Percentiles rank a stretch among this genome's conserved stretches.
phyloP scores from a whole-genome alignment of 2,888 invertebrate species.

The Agrotis ipsilon region DNA sequence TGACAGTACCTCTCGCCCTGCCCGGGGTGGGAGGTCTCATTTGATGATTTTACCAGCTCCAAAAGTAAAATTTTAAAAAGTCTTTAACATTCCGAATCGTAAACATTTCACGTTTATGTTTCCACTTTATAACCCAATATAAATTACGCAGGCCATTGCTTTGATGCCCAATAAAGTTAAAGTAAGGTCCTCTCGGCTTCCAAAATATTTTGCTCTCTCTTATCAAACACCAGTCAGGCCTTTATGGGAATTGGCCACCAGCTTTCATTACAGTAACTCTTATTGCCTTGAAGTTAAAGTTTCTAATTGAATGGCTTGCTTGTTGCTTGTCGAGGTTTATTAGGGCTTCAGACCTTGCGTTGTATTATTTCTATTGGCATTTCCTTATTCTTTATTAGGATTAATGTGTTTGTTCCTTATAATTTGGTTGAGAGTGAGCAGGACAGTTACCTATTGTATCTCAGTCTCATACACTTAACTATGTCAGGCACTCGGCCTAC shows the following conservation, averaged over 20 bases:
- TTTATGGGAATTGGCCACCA: conserved; percentile 30
- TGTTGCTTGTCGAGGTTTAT: conserved; percentile 8
- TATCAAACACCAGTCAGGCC: conserved; percentile 62
- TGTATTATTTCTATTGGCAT: conserved; percentile 41
- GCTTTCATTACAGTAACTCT: conserved; percentile 24
- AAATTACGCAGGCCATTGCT: conserved; percentile 45
- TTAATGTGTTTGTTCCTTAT: conserved; percentile 20
- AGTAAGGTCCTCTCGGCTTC: conserved; percentile 39
- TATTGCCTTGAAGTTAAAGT: conserved; percentile 27
- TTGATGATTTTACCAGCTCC: too few species aligned
- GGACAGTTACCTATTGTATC: not conserved
- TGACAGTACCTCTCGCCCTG: too few species aligned
- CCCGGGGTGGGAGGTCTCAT: too few species aligned
- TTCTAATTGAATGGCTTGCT: conserved; percentile 40
- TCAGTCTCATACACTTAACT: not conserved
- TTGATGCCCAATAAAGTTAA: conserved; percentile 45
- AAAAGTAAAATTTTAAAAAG: conserved; percentile 31
- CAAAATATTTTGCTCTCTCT: conserved; percentile 49
- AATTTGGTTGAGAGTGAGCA: conserved; percentile 3
- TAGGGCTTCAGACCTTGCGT: conserved; percentile 26
- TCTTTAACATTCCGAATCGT: conserved; percentile 32
- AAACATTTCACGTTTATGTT: conserved; percentile 38
- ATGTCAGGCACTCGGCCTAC: not conserved
- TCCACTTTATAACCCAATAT: conserved; percentile 41
- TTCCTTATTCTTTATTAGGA: conserved; percentile 43